Evolutionary conservation across 2,797 vertebrate species (phyloP).

Genomic region (Enoplosus armatus): DNA sequence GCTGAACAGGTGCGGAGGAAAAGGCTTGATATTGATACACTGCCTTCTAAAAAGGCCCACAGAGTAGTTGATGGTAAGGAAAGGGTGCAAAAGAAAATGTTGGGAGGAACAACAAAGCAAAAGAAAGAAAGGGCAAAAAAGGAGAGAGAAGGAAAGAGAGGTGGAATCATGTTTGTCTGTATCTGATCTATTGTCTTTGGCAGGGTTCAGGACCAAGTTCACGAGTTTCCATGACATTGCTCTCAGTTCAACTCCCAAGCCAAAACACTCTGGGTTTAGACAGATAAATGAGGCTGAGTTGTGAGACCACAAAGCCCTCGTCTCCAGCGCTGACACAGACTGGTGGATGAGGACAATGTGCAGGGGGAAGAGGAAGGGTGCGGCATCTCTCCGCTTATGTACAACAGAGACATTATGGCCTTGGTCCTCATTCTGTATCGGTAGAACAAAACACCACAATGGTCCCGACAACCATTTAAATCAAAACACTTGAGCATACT

Average conservation of each 20-base stretch:
- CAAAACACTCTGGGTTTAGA: conserved; percentile 59
- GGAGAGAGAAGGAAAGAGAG: conserved; percentile 6
- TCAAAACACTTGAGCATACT: background rate
- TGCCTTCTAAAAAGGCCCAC: conserved; percentile 6
- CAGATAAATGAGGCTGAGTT: conserved; percentile 56
- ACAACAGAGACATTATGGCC: conserved; percentile 16
- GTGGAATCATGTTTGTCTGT: conserved; percentile 40
- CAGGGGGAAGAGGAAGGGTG: conserved; percentile 71
- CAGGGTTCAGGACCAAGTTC: conserved; percentile 56
- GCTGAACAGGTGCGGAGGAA: conserved; percentile 28
- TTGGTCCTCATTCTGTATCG: conserved; percentile 35
- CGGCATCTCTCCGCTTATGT: conserved; percentile 62
- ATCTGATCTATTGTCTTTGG: conserved; percentile 72
- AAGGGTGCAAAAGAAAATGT: conserved; percentile 9
- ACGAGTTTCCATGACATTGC: conserved; percentile 75
- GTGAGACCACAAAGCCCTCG: conserved; percentile 41
- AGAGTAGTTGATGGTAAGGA: background rate
- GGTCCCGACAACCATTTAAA: background rate
- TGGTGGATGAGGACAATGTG: conserved; percentile 57
- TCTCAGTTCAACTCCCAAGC: conserved; percentile 50
- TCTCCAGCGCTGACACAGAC: conserved; percentile 44
- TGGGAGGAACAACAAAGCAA: conserved; percentile 16
- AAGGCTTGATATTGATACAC: conserved; percentile 2
- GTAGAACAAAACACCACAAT: conserved; percentile 20
- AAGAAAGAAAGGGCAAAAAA: conserved; percentile 4